phyloP scores from a whole-genome alignment of 2,888 invertebrate genomes.

The Drosophila quasianomalipes region DNA sequence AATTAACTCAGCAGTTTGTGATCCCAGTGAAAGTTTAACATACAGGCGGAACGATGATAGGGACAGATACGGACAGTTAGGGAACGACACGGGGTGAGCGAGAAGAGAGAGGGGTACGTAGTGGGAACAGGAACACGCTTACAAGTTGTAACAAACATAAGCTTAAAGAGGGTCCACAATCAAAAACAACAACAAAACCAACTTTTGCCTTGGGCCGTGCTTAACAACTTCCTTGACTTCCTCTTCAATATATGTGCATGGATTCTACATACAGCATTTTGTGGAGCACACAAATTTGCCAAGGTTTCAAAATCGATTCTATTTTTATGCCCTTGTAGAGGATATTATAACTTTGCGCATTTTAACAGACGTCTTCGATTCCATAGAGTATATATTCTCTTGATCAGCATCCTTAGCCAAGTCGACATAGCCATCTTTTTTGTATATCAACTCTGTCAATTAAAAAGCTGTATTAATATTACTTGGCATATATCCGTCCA shows the following conservation, averaged over 20 bases:
- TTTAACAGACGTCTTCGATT: not conserved
- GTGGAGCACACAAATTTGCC: not conserved
- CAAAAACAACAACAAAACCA: not conserved
- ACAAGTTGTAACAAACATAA: not conserved
- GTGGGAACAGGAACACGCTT: conserved; percentile 2
- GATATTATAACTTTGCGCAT: not conserved
- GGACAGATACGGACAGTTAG: not conserved
- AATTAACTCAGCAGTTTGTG: conserved; percentile 45
- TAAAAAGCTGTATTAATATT: not conserved
- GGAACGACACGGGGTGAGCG: not conserved
- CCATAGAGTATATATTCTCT: not conserved
- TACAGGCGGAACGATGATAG: not conserved
- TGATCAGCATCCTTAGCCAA: not conserved
- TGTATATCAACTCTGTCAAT: not conserved
- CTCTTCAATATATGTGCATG: not conserved
- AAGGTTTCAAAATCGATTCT: not conserved
- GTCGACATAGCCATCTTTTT: not conserved
- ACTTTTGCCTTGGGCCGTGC: not conserved
- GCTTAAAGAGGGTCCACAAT: not conserved
- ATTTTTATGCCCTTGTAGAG: not conserved
- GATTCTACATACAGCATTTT: not conserved
- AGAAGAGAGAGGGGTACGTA: not conserved
- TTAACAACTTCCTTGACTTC: conserved; percentile 10
- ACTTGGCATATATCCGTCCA: not conserved
- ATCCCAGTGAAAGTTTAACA: conserved; percentile 59